These are phyloP conservation scores for Ariolimax columbianus DNA, from an alignment of 2,888 invertebrate genomes.

Conservation along the genomic window DNA sequence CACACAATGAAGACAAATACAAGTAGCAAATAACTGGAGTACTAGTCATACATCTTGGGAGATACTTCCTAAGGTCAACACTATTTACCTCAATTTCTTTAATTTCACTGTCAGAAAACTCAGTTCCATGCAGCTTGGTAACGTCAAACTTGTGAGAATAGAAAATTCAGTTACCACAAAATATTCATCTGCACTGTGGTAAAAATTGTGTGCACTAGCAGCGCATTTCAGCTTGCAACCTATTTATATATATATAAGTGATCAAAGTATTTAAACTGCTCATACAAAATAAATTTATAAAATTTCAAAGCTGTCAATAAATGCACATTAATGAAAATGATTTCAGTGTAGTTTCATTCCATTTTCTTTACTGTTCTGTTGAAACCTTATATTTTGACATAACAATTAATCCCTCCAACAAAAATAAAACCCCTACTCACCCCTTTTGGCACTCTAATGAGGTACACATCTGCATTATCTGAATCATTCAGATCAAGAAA, in stretches of 20 bases:
- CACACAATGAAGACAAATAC: too few species aligned
- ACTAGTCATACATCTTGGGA: background rate
- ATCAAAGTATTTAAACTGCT: too few species aligned
- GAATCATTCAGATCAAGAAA: background rate
- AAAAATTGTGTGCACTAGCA: too few species aligned
- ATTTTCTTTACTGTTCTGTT: too few species aligned
- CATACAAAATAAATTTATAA: too few species aligned
- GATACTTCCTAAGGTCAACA: background rate
- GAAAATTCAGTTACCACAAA: background rate
- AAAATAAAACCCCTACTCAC: background rate
- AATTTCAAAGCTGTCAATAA: too few species aligned
- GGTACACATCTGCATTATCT: constrained; percentile 18
- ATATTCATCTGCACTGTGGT: too few species aligned
- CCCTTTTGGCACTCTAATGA: constrained; percentile 37
- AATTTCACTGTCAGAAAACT: constrained; percentile 31
- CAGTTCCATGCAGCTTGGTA: constrained; percentile 19
- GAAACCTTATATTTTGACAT: too few species aligned
- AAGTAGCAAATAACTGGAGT: background rate
- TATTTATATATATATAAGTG: too few species aligned
- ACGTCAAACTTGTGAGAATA: constrained; percentile 30
- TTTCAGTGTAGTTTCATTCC: too few species aligned
- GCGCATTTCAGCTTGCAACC: too few species aligned
- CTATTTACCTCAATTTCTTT: constrained; percentile 30
- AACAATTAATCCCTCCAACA: background rate
- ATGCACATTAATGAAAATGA: too few species aligned